These are phyloP conservation scores for Leptoteleia sp. DNA, from an alignment of 1,140 invertebrate genomes.

Conservation along the genomic window DNA sequence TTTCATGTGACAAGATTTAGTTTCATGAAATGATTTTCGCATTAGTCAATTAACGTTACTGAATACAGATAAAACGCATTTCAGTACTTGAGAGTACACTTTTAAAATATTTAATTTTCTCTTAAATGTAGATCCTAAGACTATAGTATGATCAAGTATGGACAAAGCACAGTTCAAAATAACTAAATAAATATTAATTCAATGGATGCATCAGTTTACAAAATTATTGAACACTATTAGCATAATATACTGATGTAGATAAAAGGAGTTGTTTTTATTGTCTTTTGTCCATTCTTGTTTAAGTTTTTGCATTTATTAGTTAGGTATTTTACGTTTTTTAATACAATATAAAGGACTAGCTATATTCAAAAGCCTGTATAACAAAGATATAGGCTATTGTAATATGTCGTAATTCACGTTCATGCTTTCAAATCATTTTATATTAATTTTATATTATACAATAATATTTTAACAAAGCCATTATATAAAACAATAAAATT, in stretches of 20 bases:
- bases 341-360: conserved; percentile 63
- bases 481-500: conserved; percentile 25
- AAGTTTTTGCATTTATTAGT: conserved; percentile 17
- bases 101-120: conserved; percentile 39
- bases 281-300: conserved; percentile 58
- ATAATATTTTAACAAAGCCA: conserved; percentile 25
- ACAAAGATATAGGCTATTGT: conserved; percentile 50
- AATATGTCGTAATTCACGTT: conserved; percentile 25
- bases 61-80: conserved; percentile 51
- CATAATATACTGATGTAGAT: neutral
- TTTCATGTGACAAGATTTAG: conserved; percentile 21
- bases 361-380: conserved; percentile 61
- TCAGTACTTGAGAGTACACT: conserved; percentile 45
- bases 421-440: conserved; percentile 25
- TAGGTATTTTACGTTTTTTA: conserved; percentile 42
- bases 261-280: conserved; percentile 32
- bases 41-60: conserved; percentile 40
- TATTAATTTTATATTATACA: conserved; percentile 20
- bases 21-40: conserved; percentile 35
- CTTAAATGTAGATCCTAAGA: conserved; percentile 41
- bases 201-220: no score
- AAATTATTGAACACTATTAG: neutral
- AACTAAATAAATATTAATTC: conserved; percentile 4
- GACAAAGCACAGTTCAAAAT: conserved; percentile 37
- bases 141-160: conserved; percentile 52